Conservation (phyloP, 2,797 vertebrate species). For the Podargus strigoides region DNA sequence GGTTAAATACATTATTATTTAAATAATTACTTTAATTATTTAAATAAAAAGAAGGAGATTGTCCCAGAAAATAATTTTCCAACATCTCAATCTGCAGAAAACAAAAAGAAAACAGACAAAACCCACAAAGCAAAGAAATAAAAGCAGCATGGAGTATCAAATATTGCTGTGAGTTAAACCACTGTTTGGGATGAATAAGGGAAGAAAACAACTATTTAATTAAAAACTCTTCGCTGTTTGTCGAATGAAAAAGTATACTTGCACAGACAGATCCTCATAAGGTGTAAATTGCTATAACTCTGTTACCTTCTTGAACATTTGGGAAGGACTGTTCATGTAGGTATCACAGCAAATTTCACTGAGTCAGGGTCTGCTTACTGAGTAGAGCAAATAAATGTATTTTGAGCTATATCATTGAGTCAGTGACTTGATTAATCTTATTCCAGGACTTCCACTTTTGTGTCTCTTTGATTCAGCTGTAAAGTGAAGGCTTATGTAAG, state of each 20-base stretch:
- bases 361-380: not conserved
- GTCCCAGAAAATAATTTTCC: not conserved
- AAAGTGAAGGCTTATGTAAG: not conserved
- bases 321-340: not conserved
- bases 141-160: not conserved
- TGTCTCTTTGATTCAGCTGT: not conserved
- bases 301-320: not conserved
- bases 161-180: not conserved
- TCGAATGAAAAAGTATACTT: not conserved
- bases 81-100: not conserved
- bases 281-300: not conserved
- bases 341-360: not conserved
- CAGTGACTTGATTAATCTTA: not conserved
- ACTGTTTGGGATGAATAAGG: not conserved
- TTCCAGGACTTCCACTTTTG: not conserved
- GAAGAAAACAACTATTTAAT: not conserved
- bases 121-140: not conserved
- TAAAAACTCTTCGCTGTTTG: not conserved
- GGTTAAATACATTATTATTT: not conserved
- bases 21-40: not conserved
- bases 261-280: not conserved
- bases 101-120: not conserved
- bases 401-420: not conserved
- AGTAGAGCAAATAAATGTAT: not conserved
- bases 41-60: not conserved